Evolutionary conservation across 2,888 invertebrate species (phyloP), one percentile per base, ranked within the genome.

Genomic region (Stenurella melanura): DNA sequence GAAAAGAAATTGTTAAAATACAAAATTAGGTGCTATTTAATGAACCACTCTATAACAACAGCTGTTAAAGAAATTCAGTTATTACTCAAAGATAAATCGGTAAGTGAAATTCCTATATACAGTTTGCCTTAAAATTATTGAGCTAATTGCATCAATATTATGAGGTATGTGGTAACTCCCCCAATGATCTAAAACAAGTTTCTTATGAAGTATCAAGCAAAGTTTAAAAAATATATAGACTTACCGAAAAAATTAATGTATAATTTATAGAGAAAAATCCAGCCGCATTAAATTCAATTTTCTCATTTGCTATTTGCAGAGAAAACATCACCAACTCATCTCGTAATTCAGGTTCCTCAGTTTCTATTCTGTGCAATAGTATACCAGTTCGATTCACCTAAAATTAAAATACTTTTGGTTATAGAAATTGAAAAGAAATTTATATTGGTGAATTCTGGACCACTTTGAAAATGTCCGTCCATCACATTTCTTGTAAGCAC

Each of bases 21-120:
- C 85, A 92, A 93, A 87, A 90, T 92, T 1, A 89, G 92, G 76
- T 93, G 93, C 87, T 92, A 92, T 84, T 87, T 94, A 26, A 90
- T 92, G 89, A 91, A 90, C 76, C 92, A 92, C 78, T 89, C 90
- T 61, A 83, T 92, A 38, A 90, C 89, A 81, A 85, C 88, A 21
- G 91, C 90, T 18, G 90, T 89, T 80, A 89, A 89, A 76, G 91
- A 92, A 80, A 88, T 91, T 81, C 89, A 91, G 78, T 85, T 87
- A 17, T 83, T 92, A 15, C 87, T 90, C 12, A 85, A 89, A 75
- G 90, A 90, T 66, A 90, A 90, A 85, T 86, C 86, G 81, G 91
- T 92, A 85, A 87, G 79, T 78, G 11, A 15, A 34, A 7, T 18
- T 57, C 11, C n/a, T n/a, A n/a, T 18, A 12, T 17, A 54, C 15